These are phyloP conservation scores for Centropyge bicolor DNA, from an alignment of 2,797 vertebrate genomes.

Conservation along the genomic window DNA sequence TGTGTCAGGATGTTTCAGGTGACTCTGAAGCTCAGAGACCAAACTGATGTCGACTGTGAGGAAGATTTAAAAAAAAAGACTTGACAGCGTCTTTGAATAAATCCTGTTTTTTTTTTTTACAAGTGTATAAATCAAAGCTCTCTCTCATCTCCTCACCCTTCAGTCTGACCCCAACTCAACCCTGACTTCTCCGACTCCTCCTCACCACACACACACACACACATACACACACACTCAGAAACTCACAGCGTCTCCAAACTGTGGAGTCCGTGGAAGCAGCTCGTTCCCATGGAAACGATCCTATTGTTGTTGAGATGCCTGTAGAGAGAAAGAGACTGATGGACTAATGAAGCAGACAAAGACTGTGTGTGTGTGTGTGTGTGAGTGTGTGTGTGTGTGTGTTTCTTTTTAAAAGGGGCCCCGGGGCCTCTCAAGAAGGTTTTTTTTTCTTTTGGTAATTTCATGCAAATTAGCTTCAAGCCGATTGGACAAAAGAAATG, in stretches of 20 bases:
- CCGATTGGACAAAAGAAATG: conserved; percentile 76
- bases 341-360: conserved; percentile 77
- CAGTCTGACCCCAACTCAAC: conserved; percentile 68
- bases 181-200: conserved; percentile 81
- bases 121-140: conserved; percentile 34
- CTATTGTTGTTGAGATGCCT: conserved; percentile 99
- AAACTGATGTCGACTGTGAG: neutral
- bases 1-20: too few species aligned
- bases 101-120: neutral
- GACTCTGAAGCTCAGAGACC: too few species aligned
- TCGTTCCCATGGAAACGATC: conserved; percentile 95
- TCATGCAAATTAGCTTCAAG: conserved; percentile 83
- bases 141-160: conserved; percentile 42
- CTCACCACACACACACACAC: conserved; percentile 33
- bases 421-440: conserved; percentile 71
- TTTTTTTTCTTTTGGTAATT: conserved; percentile 76
- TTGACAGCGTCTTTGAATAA: neutral
- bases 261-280: conserved; percentile 93
- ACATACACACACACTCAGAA: conserved; percentile 39
- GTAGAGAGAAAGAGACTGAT: conserved; percentile 77
- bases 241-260: conserved; percentile 82
- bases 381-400: conserved; percentile 44
- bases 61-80: neutral
- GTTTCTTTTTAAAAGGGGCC: conserved; percentile 62
- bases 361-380: conserved; percentile 51